Percentiles rank a stretch among this genome's conserved stretches.
phyloP scores from a whole-genome alignment of 2,797 vertebrate species.

The Potorous gilbertii region DNA sequence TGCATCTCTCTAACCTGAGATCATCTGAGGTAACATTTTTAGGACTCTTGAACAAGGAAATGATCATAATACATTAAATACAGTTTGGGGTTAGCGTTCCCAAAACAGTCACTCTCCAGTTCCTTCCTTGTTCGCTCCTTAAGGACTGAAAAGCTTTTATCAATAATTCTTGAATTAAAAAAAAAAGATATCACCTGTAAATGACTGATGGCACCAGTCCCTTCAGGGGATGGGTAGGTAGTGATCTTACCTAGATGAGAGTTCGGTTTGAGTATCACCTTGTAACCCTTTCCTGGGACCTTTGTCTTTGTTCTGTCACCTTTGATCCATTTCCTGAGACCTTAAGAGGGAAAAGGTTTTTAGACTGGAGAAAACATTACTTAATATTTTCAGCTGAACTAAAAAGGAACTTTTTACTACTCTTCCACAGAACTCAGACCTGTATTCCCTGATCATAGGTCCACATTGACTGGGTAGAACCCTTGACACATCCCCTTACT shows the following conservation, averaged over 20 bases:
- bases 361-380: background rate
- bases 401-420: background rate
- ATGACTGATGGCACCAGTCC: background rate
- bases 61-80: background rate
- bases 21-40: background rate
- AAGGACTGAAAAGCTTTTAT: background rate
- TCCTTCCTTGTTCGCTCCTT: background rate
- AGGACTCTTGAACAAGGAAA: background rate
- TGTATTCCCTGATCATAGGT: background rate
- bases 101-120: background rate
- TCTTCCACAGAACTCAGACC: background rate
- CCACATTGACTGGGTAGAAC: background rate
- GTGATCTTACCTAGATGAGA: background rate
- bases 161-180: background rate
- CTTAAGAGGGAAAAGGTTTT: background rate
- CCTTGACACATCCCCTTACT: background rate
- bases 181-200: background rate
- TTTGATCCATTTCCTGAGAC: background rate
- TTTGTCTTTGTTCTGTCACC: background rate
- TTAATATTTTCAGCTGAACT: background rate
- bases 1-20: background rate
- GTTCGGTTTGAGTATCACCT: background rate
- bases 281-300: background rate
- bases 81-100: background rate
- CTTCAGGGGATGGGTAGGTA: background rate